These are phyloP conservation scores for Cephus nigrinus DNA, from an alignment of 2,888 invertebrate genomes.

Conservation along the genomic window DNA sequence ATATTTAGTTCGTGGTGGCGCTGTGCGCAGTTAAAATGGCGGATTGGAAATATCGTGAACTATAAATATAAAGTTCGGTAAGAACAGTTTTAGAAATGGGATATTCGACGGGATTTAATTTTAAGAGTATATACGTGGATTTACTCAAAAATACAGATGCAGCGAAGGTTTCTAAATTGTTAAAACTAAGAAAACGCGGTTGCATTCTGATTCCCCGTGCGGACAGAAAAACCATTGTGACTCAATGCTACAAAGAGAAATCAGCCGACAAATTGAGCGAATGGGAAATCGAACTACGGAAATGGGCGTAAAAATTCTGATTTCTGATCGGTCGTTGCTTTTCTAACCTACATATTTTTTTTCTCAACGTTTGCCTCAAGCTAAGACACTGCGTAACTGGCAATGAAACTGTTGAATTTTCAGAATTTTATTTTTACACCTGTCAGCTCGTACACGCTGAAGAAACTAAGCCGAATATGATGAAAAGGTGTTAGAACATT, in stretches of 20 bases:
- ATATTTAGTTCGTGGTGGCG: background rate
- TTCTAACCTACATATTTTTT: constrained; percentile 1
- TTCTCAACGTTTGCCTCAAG: background rate
- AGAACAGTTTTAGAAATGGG: background rate
- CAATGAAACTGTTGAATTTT: background rate
- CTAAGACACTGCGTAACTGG: background rate
- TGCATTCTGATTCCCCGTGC: constrained; percentile 32
- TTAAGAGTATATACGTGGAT: background rate
- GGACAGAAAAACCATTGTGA: constrained; percentile 34
- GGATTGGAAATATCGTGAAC: background rate
- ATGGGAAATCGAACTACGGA: constrained; percentile 15
- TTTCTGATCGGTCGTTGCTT: constrained; percentile 13
- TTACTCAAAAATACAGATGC: background rate
- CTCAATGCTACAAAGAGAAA: constrained; percentile 45
- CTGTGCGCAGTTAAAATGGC: background rate
- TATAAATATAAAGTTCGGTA: background rate
- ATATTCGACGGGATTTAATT: background rate
- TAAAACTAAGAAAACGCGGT: constrained; percentile 26
- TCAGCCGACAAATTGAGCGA: constrained; percentile 34
- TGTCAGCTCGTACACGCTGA: background rate
- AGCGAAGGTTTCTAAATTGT: constrained; percentile 33
- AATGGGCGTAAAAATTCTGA: constrained; percentile 12
- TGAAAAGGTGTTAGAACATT: background rate
- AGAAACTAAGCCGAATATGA: background rate
- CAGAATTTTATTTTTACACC: background rate